These are phyloP conservation scores for Plectrocnemia conspersa DNA, from an alignment of 1,140 invertebrate species.

Conservation along the genomic window DNA sequence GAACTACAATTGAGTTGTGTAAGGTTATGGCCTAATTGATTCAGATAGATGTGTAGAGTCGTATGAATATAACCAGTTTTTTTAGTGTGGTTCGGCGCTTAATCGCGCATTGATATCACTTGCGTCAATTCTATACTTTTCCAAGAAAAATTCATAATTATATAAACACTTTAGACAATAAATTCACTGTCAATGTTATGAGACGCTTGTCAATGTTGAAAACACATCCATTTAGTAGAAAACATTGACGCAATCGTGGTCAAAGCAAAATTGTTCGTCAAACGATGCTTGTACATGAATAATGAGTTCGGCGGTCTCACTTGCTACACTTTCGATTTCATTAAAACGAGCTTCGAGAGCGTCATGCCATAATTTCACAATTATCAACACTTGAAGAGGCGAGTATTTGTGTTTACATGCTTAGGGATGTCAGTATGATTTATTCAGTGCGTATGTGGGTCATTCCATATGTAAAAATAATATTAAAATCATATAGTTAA, in stretches of 20 bases:
- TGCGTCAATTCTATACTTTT: neutral
- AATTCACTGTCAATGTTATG: neutral
- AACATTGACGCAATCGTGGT: constrained; percentile 4
- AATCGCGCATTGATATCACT: neutral
- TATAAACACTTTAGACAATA: neutral
- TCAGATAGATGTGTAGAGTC: neutral
- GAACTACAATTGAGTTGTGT: neutral
- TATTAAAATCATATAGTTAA: no score
- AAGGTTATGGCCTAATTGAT: neutral
- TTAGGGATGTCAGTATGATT: no score
- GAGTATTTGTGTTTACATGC: no score
- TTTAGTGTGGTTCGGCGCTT: neutral
- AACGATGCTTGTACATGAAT: constrained; percentile 10
- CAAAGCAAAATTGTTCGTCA: neutral
- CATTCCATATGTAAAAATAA: no score
- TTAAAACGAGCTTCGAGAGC: constrained; percentile 4
- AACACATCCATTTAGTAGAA: neutral
- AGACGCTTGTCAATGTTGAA: neutral
- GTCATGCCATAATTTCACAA: constrained; percentile 22
- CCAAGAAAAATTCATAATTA: neutral
- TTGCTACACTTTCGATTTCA: constrained; percentile 25
- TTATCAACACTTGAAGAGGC: no score
- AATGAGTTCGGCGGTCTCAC: constrained; percentile 21
- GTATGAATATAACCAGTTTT: no score
- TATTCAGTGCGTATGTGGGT: no score